Base-by-base conservation (phyloP, 2,888 invertebrate species). In the Ormyrus labotus region DNA sequence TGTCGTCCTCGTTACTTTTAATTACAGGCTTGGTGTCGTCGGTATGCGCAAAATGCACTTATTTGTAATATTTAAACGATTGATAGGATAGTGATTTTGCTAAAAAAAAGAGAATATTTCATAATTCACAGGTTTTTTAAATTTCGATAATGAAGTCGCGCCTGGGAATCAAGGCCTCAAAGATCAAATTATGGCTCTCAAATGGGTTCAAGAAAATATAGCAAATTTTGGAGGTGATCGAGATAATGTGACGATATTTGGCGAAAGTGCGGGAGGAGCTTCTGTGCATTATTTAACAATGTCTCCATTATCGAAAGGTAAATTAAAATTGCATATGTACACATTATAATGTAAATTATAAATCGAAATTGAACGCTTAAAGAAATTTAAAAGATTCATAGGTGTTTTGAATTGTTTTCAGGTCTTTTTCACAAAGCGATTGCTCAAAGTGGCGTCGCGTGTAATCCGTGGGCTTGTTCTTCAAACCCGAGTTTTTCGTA, bases 401-500 rank as follows among this genome's bases (percentile, higher is more conserved):
- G 6, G 51, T 67, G 11, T 6, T 13, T 50, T 13, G 51, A 70
- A 53, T 58, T 58, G n/a, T 78, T 11, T 57, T 34, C 65, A 90
- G 90, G 89, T 64, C 84, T 90, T 61, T 89, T 87, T 69, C 89
- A 90, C 72, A 90, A 89, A 74, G 88, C 86, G 0, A 90, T 90
- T 69, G 6, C 80, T 0, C 89, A 89, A 81, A 90, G 90, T 77
- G 89, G 88, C 6, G 84, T 82, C 0, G 80, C 78, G 0, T 8
- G 80, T 0, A 88, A 87, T 84, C 83, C 86, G 0, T 88, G 87
- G 88, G 84, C 86, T 5, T 87, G 85, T 85, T 81, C 85, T 5
- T 9, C 70, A 9, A 53, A 19, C 11, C 51, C 65, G 58, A n/a
- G 68, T 6, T 53, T 70, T 2, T 87, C 89, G 5, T 89, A 90